phyloP scores from a whole-genome alignment of 2,888 invertebrate genomes.

The Achlya flavicornis region DNA sequence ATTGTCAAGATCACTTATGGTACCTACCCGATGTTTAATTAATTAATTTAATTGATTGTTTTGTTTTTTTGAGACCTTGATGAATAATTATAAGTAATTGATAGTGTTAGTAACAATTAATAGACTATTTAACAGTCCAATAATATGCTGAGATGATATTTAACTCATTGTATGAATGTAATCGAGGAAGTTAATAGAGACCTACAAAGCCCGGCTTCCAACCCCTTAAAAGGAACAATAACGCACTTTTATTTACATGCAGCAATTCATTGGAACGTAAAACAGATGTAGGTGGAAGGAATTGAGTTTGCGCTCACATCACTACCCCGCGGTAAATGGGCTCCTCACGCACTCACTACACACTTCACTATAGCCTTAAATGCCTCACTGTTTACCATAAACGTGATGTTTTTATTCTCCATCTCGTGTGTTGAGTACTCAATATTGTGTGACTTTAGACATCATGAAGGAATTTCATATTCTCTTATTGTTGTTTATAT shows the following conservation, averaged over 20 bases:
- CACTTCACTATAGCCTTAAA: constrained; percentile 57
- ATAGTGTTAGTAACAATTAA: neutral
- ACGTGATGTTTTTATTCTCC: constrained; percentile 60
- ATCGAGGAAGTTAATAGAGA: constrained; percentile 44
- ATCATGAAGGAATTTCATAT: constrained; percentile 8
- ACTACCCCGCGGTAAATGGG: constrained; percentile 51
- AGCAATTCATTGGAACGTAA: constrained; percentile 72
- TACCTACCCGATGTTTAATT: neutral
- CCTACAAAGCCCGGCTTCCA: constrained; percentile 41
- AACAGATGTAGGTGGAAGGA: constrained; percentile 67
- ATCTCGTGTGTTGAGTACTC: constrained; percentile 40
- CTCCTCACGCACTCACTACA: constrained; percentile 42
- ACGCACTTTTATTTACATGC: constrained; percentile 68
- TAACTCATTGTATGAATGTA: neutral
- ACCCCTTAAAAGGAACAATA: constrained; percentile 65
- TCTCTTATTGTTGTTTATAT: constrained; percentile 3
- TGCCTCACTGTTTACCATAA: constrained; percentile 61
- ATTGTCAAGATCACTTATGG: neutral
- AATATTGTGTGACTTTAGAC: constrained; percentile 12
- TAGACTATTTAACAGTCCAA: neutral
- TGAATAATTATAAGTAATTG: neutral
- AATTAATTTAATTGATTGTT: neutral
- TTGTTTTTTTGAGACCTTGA: neutral
- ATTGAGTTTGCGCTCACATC: constrained; percentile 61
- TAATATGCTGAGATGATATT: neutral